phyloP scores from a whole-genome alignment of 2,888 invertebrate genomes.

The Ornithoptera priamus region DNA sequence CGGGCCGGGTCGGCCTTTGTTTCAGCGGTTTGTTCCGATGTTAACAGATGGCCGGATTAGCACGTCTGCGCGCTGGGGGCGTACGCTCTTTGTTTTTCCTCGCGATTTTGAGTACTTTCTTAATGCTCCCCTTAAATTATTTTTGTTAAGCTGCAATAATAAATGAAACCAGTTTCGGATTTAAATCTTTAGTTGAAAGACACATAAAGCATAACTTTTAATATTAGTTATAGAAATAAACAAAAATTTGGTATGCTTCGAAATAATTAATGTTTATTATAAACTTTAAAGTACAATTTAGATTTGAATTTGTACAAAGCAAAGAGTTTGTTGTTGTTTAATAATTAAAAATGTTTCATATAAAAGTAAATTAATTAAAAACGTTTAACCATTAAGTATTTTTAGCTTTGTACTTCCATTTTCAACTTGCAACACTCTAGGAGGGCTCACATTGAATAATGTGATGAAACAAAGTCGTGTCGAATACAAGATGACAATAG shows the following conservation, averaged over 20 bases:
- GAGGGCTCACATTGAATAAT: slow-evolving; percentile 57
- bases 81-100: slow-evolving; percentile 43
- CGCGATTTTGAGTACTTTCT: slow-evolving; percentile 23
- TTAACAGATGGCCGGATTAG: slow-evolving; percentile 77
- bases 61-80: slow-evolving; percentile 58
- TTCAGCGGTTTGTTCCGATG: slow-evolving; percentile 74
- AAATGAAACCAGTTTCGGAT: background rate
- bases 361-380: background rate
- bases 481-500: slow-evolving; percentile 41
- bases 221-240: no score
- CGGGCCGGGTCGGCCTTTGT: slow-evolving; percentile 72
- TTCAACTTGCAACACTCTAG: slow-evolving; percentile 51
- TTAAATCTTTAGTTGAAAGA: background rate
- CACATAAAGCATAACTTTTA: background rate
- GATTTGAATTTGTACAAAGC: background rate
- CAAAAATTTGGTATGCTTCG: no score
- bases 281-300: background rate
- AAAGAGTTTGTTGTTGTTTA: background rate
- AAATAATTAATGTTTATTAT: no score
- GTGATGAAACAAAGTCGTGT: slow-evolving; percentile 59
- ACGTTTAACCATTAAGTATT: background rate
- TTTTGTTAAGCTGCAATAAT: slow-evolving; percentile 13
- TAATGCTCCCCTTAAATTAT: slow-evolving; percentile 22
- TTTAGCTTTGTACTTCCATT: slow-evolving; percentile 33
- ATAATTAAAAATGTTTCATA: background rate